Evolutionary conservation across 35 echinoderm and acorn worm species (phyloP), one percentile per base, ranked within the genome.

Genomic region (Hemicentrotus pulcherrimus): DNA sequence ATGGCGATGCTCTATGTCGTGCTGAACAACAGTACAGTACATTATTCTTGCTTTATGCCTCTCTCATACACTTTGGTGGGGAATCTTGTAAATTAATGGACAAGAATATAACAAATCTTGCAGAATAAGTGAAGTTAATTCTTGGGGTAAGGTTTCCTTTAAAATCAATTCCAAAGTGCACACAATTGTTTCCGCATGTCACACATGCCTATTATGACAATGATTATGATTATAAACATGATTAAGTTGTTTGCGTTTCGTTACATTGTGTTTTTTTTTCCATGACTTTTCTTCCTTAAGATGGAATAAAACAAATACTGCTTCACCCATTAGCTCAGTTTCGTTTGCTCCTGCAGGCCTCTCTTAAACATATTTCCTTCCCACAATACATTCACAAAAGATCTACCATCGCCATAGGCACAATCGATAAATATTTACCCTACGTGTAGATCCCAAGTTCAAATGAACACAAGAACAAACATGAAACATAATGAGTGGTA

Each of bases 401-500:
- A 28, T 78, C 24, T 78, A 22, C 65, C 65, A 90, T 90, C 46
- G 32, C 88, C 88, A 47, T 33, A 47, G 88, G 46, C 11, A 90
- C 88, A 47, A 47, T 90, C 46, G 32, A 90, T 47, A 90, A 90
- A 90, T 90, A 90, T 90, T 90, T 90, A 41, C 88, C 12, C 16
- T 18, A 13, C 88, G 88, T 33, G 88, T 7, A 32, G 46, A 45
- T 33, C 32, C 19, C 88, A 90, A 45, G 88, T 41, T 45, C 88
- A 47, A 22, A 22, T n/a, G 22, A 19, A 70, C 22, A 24, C 13
- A 24, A 47, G n/a, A 90, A 35, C 88, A 90, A 90, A 90, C 32
- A 90, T 90, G 88, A 8, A 90, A 90, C 12, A 47, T 47, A 90
- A 90, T 45, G 19, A 8, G 88, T 41, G 12, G 88, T 15, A 90